Evolutionary conservation across 2,888 invertebrate species (phyloP).

Genomic region (Cecidostiba fungosa): DNA sequence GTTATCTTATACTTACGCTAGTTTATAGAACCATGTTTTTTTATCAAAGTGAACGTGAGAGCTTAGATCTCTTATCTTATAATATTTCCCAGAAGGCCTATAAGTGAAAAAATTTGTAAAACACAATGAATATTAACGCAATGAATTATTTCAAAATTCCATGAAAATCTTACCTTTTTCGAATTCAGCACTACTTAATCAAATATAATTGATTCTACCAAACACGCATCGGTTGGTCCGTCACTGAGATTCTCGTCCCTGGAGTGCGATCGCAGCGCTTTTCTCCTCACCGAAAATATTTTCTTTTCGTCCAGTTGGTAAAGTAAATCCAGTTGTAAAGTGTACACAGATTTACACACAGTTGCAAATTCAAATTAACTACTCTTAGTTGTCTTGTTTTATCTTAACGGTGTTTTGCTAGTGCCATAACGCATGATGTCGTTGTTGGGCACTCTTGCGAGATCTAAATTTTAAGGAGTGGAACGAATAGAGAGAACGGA

Average conservation of each 20-base stretch:
- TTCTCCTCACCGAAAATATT: neutral
- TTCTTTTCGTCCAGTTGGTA: neutral
- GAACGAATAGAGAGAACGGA: neutral
- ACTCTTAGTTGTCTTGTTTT: neutral
- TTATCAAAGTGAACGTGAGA: too few relatives aligned
- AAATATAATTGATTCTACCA: neutral
- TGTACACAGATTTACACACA: neutral
- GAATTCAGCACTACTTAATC: neutral
- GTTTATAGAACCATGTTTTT: neutral
- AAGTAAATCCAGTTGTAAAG: too few relatives aligned
- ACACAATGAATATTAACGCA: too few relatives aligned
- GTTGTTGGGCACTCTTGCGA: neutral
- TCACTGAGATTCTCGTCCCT: neutral
- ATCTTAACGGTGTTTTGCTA: neutral
- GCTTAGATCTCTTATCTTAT: too few relatives aligned
- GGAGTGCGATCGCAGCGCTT: slow-evolving; percentile 47
- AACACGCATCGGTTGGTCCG: neutral
- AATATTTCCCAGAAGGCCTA: too few relatives aligned
- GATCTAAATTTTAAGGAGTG: neutral
- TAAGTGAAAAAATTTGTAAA: too few relatives aligned
- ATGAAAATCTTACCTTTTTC: neutral
- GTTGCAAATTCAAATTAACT: neutral
- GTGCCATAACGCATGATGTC: neutral
- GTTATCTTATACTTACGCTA: neutral
- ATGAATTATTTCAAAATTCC: too few relatives aligned